Evolutionary conservation across 2,888 invertebrate species (phyloP).

Genomic region (Lacanobia oleracea): DNA sequence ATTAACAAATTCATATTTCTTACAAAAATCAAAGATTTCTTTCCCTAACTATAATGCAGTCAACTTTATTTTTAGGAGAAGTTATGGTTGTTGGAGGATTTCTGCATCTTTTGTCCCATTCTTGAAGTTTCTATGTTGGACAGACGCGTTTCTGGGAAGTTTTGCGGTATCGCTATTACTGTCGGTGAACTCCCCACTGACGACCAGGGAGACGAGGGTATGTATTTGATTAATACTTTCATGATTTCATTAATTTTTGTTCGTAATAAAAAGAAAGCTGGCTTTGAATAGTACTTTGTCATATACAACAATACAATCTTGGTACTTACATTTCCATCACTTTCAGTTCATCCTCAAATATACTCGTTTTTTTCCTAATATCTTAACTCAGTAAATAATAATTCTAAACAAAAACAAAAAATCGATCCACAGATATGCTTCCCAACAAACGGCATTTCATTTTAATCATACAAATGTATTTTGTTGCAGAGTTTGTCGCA

Average conservation of each 20-base stretch:
- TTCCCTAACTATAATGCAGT: not conserved
- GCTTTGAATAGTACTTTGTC: too few species aligned
- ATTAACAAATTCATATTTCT: too few species aligned
- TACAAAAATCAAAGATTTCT: too few species aligned
- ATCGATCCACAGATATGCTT: too few species aligned
- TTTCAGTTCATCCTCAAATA: too few species aligned
- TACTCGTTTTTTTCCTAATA: too few species aligned
- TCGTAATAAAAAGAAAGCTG: too few species aligned
- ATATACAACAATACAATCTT: too few species aligned
- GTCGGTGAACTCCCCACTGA: slow-evolving; percentile 91
- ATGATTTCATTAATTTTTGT: too few species aligned
- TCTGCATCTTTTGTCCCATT: slow-evolving; percentile 92
- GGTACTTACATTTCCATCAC: too few species aligned
- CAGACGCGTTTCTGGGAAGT: slow-evolving; percentile 87
- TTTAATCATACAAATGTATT: not conserved
- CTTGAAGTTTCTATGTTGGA: slow-evolving; percentile 93
- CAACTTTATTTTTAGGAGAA: slow-evolving; percentile 82
- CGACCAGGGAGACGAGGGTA: slow-evolving; percentile 76
- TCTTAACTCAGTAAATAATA: too few species aligned
- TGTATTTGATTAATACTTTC: not conserved
- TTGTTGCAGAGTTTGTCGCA: slow-evolving; percentile 76
- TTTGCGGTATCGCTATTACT: slow-evolving; percentile 92
- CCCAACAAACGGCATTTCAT: not conserved
- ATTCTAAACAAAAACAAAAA: too few species aligned
- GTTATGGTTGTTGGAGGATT: slow-evolving; percentile 91